These are phyloP conservation scores for Elymnias hypermnestra DNA, from an alignment of 1,140 invertebrate species.

Conservation along the genomic window DNA sequence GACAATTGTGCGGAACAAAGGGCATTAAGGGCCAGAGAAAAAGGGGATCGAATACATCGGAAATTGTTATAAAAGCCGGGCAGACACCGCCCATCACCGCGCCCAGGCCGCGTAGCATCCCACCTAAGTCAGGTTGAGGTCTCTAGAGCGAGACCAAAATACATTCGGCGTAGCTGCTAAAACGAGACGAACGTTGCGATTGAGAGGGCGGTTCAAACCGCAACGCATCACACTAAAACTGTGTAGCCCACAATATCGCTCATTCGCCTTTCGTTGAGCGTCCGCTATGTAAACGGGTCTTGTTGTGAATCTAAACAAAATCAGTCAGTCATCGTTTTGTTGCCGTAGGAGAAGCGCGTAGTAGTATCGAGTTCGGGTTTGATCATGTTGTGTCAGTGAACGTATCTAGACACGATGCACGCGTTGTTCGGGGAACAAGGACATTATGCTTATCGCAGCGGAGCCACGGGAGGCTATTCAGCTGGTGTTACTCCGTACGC, in stretches of 20 bases:
- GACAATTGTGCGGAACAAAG: conserved; percentile 31
- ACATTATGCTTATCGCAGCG: conserved; percentile 78
- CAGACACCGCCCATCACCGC: conserved; percentile 33
- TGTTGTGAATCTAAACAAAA: conserved; percentile 76
- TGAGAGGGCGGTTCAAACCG: conserved; percentile 37
- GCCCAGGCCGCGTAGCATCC: conserved; percentile 32
- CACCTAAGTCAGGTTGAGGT: conserved; percentile 11
- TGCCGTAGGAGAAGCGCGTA: conserved; percentile 56
- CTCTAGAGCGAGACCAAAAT: conserved; percentile 24
- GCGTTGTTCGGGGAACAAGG: conserved; percentile 92
- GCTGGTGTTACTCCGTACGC: conserved; percentile 76
- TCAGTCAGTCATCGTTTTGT: conserved; percentile 73
- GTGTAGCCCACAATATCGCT: conserved; percentile 51
- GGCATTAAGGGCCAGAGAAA: conserved; percentile 25
- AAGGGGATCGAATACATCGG: conserved; percentile 34
- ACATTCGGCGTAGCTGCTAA: neutral
- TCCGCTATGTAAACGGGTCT: conserved; percentile 72
- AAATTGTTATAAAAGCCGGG: conserved; percentile 22
- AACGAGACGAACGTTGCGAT: conserved; percentile 26
- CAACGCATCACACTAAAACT: conserved; percentile 14
- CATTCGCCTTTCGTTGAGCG: conserved; percentile 69
- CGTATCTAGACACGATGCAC: conserved; percentile 81
- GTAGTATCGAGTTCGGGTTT: conserved; percentile 45
- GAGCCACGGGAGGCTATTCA: conserved; percentile 64
- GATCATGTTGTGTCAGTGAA: conserved; percentile 60